phyloP scores from a whole-genome alignment of 2,113 vertebrate species.

The Orthonyx spaldingii region DNA sequence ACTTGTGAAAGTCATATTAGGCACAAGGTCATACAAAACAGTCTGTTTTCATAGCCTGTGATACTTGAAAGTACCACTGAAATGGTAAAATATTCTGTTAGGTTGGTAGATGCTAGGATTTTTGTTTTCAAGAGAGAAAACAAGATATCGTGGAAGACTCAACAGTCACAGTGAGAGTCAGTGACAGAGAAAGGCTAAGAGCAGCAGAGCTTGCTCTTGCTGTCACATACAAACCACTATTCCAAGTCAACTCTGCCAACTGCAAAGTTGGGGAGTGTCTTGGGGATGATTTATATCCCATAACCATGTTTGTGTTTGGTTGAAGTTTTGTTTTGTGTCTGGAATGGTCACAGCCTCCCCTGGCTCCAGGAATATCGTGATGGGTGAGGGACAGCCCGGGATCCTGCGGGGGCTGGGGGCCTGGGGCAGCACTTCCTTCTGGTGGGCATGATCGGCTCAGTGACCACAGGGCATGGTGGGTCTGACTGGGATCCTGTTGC shows the following conservation, averaged over 20 bases:
- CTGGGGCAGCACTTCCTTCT: not conserved
- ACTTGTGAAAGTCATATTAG: not conserved
- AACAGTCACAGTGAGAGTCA: not conserved
- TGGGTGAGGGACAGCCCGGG: not conserved
- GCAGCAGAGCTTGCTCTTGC: not conserved
- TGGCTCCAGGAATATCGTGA: fast-evolving
- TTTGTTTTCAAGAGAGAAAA: not conserved
- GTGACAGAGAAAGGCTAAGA: not conserved
- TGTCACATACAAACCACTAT: not conserved
- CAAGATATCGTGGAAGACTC: not conserved
- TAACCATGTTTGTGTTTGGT: not conserved
- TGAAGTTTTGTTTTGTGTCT: not conserved
- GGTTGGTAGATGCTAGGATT: not conserved
- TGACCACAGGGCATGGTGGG: fast-evolving
- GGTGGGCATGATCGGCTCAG: fast-evolving
- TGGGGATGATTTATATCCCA: not conserved
- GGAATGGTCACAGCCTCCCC: too few species aligned
- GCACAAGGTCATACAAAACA: not conserved
- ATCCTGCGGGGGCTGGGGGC: fast-evolving
- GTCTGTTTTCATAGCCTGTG: not conserved
- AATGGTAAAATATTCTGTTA: not conserved
- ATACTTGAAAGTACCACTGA: not conserved
- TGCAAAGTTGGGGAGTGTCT: not conserved
- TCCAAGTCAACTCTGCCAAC: fast-evolving
- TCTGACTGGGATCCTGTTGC: not conserved